Base-by-base conservation (phyloP, 37 sponge, comb jelly and placozoan species). In the Beroe ovata region DNA sequence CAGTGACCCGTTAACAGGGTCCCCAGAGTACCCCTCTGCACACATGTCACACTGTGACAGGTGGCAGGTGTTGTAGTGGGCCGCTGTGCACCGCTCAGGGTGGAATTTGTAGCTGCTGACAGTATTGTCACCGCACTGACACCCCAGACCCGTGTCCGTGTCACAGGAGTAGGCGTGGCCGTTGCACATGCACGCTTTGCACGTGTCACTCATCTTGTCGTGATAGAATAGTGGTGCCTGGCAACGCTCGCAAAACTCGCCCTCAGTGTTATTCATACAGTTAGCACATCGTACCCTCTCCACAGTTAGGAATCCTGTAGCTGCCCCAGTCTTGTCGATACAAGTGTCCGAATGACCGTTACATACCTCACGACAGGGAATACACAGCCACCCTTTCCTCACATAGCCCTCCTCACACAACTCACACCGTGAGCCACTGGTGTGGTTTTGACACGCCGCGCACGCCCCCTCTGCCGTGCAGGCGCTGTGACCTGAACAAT, bases 231-330 rank as follows among this genome's bases (percentile, higher is more conserved):
- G 2, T 0, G 42, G 84, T 39, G 23, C 22, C 23, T 21, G 21
- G 33, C 84, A 77, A 1, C 38, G 35, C 42, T 77, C 47, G n/a
- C 84, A 77, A 25, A 32, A 40, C 54, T 77, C 54, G 3, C 84
- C 84, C 28, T 32, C 84, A 0, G 84, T 77, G 54, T 77, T 77
- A 54, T 77, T 77, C 84, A 3, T n/a, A 77, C 84, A 77, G 42
- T 42, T 23, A 1, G 19, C 47, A 77, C 84, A 77, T 25, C n/a
- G 38, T 6, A 30, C 36, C 18, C 69, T 34, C 35, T 66, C 69
- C 32, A 16, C 2, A 26, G 30, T 14, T 3, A 66, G 36, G 36
- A 34, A 30, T 29, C 36, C 30, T 6, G 36, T 33, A 3, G 69
- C 35, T 16, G 63, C 3, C 3, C 19, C 71, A 35, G 38, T 35